Base-by-base conservation (phyloP, 1,140 invertebrate genomes). In the Aphelenchoides besseyi region DNA sequence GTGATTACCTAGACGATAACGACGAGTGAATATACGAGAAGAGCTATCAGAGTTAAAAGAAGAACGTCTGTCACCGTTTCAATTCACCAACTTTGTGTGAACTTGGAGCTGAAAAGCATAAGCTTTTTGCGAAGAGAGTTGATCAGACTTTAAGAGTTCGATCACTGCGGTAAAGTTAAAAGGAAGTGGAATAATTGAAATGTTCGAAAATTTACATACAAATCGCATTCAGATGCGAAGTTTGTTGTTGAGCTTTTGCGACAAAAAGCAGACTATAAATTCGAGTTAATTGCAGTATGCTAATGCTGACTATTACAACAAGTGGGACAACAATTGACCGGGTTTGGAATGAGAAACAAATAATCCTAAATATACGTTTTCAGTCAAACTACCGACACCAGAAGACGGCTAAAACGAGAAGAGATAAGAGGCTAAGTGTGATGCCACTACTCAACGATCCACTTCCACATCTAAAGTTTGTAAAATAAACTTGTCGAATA, bases 261-360 rank as follows among this genome's bases (percentile, higher is more conserved):
- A 48, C 12, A 23, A 48, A 12, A 23, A 48, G 41, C 12, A 48
- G 41, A 48, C 12, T 23, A 23, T 48, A 23, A 48, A 48, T 12
- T 48, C 41, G 41, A 48, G 12, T 48, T 12, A 48, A 23, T 48
- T 48, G 41, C 41, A 48, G 23, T 23, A 48, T 16, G 12, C 41
- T 16, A 48, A 23, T 48, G 41, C 41, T 12, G 41, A 48, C 23
- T 48, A 12, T 48, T 23, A 12, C 41, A 48, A 48, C 41, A 48
- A 48, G 41, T 23, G 23, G n/a, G n/a, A n/a, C n/a, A n/a, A n/a
- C n/a, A n/a, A 41, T 41, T 41, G 55, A 59, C 55, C 55, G 55
- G 55, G 55, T 8, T 59, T 8, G 55, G 55, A 59, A 59, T 59
- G 55, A 59, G 55, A 59, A 18, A 23, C 55, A 23, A 59, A 12